phyloP scores from a whole-genome alignment of 2,113 vertebrate species.

The Syrmaticus mikado region DNA sequence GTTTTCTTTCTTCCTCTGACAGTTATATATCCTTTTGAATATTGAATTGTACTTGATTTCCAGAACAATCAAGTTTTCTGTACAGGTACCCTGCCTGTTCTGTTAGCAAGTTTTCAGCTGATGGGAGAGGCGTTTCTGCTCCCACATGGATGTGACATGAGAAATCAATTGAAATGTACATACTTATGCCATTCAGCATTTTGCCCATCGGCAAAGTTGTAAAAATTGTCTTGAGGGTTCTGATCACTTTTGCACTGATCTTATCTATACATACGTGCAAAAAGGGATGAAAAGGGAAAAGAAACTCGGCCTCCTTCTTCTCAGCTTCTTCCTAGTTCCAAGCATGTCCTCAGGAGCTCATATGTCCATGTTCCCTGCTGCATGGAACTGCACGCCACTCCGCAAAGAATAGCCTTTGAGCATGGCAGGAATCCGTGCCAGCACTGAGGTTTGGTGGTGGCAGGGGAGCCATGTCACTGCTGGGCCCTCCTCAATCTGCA shows the following conservation, averaged over 20 bases:
- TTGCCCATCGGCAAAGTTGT: fast-evolving
- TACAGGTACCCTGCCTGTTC: too few relatives aligned
- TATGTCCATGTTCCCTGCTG: fast-evolving
- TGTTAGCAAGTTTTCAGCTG: not conserved
- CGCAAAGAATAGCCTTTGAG: fast-evolving
- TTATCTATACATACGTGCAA: fast-evolving
- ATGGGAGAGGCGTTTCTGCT: not conserved
- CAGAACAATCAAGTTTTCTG: too few relatives aligned
- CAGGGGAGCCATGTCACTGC: not conserved
- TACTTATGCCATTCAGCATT: not conserved
- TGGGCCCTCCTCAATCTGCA: slow-evolving; percentile 37
- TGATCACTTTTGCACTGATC: not conserved
- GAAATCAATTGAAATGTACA: not conserved
- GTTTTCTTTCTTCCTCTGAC: not conserved
- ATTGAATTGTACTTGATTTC: not conserved
- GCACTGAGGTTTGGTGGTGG: not conserved
- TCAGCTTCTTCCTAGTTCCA: not conserved
- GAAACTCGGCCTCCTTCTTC: fast-evolving
- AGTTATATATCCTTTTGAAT: not conserved
- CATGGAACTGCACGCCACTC: not conserved
- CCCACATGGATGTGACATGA: fast-evolving
- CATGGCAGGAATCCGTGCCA: fast-evolving
- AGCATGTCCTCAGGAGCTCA: fast-evolving
- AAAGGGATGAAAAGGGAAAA: fast-evolving
- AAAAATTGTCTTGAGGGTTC: not conserved